Base-by-base conservation (phyloP, 64 coral and sea anemone genomes). In the Acropora yongei region DNA sequence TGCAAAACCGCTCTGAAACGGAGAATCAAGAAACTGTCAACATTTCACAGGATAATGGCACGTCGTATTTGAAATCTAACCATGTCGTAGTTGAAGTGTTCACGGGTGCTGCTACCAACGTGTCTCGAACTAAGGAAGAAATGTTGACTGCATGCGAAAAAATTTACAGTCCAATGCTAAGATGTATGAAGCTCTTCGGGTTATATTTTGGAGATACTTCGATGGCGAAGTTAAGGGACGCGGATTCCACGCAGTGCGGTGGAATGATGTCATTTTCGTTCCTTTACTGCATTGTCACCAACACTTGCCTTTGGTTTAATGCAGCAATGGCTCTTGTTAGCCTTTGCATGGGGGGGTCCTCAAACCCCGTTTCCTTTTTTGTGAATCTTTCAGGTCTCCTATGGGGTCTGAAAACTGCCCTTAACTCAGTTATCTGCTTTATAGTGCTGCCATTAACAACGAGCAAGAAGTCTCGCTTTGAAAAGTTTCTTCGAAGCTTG, bases 101-200 rank as follows among this genome's bases (percentile, higher is more conserved):
- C 18, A 19, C 68, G 3, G 46, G 50, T 0, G 16, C 18, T 40
- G 12, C 0, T 57, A n/a, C 17, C 39, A 39, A 9, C 19, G n/a
- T 2, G 1, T 9, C 4, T 6, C 2, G 18, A 11, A 47, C 6
- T 10, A 55, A 80, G 6, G 50, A 57, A 8, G 19, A 80, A 55
- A 48, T 55, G 49, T 10, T 80, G 2, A 39, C 5, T 1, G 78
- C 18, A 55, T 8, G 47, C 19, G 48, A 80, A 11, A 16, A 8
- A 53, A 57, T 80, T 51, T 80, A 57, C 49, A 55, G 78, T 12
- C 78, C 78, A 1, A 12, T 80, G 12, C 11, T 80, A 39, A 80
- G 12, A 41, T 39, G 39, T 11, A 80, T 80, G 78, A 80, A 80
- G 49, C n/a, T 80, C 49, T 30, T 19, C 40, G 78, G 78, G 48